Conservation (phyloP, 2,113 vertebrate genomes). For the Tichodroma muraria region DNA sequence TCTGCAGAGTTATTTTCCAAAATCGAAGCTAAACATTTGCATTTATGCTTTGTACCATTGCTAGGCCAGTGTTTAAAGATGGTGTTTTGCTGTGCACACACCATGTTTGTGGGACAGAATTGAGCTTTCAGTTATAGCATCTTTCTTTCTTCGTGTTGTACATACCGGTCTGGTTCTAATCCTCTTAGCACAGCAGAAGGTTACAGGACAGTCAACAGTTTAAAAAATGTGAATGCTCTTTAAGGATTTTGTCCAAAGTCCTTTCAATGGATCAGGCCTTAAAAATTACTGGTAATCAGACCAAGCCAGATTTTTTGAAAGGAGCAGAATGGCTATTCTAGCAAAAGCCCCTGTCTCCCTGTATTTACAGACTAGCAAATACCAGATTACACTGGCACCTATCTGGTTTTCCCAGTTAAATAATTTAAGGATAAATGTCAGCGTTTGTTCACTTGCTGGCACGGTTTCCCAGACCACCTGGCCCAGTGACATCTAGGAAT, state of each 20-base stretch:
- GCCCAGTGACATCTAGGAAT: slow-evolving; percentile 1
- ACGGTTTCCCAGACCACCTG: slow-evolving; percentile 20
- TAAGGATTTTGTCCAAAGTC: neutral
- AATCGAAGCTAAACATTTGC: slow-evolving; percentile 11
- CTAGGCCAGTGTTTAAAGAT: slow-evolving; percentile 21
- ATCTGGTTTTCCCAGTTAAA: slow-evolving; percentile 8
- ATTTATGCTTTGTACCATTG: neutral
- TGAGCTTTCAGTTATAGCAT: slow-evolving; percentile 25
- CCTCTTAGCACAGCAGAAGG: slow-evolving; percentile 41
- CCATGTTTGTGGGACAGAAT: neutral
- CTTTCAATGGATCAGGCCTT: slow-evolving; percentile 3
- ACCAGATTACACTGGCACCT: neutral
- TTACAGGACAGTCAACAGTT: neutral
- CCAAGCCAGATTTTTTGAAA: slow-evolving; percentile 6
- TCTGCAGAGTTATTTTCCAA: neutral
- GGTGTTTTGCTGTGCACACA: slow-evolving; percentile 28
- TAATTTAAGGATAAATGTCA: neutral
- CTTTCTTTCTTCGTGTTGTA: slow-evolving; percentile 29
- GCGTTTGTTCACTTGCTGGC: slow-evolving; percentile 19
- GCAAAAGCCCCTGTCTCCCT: neutral
- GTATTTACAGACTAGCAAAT: neutral
- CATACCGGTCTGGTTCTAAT: neutral
- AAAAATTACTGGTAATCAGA: neutral
- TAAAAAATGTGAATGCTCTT: slow-evolving; percentile 26
- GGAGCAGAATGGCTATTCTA: neutral